Base-by-base conservation (phyloP, 1,140 invertebrate species). In the Apocrypta bakeri region DNA sequence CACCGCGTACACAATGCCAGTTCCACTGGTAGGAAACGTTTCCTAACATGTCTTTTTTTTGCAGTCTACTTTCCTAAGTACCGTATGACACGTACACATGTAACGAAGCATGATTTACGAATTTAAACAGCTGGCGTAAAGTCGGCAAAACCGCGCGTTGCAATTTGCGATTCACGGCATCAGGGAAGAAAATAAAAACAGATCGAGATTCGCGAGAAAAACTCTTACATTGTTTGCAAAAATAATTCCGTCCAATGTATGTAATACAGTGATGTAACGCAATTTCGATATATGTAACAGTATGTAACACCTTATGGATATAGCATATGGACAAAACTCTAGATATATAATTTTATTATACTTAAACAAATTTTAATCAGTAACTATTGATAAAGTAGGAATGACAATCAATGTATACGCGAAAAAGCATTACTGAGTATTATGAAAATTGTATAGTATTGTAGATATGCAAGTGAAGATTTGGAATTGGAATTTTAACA, bases 91-190 rank as follows among this genome's bases (percentile, higher is more conserved):
- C 37, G 17, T 40, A 11, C 24, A 25, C 33, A 37, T 37, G 33
- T 42, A 72, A 72, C 37, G 33, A 40, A 37, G 6, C 21, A 42
- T 40, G 69, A 42, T 72, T 72, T 72, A 40, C 33, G 37, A 72
- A 72, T 40, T 72, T 72, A 40, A 37, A 17, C 21, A 37, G 33
- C 37, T 40, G 69, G 17, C 8, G 27, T 21, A 72, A 72, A 69
- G 14, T 33, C 27, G 17, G 48, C 17, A 69, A 69, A 69, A 69
- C 17, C 17, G 11, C 25, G 37, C n/a, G 37, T 40, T 9, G 6
- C 72, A 61, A 25, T 74, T 25, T 61, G 12, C 72, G 42, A 74
- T 74, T 74, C 72, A 74, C 27, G 25, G 21, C 40, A 61, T 73
- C 21, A 7, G 37, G 17, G 1, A 21, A 56, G 48, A 31, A 56